A percentile compares a stretch with the other conserved stretches of the same genome.
Evolutionary conservation across 2,888 invertebrate genomes (phyloP).

Genomic region (Tyria jacobaeae): DNA sequence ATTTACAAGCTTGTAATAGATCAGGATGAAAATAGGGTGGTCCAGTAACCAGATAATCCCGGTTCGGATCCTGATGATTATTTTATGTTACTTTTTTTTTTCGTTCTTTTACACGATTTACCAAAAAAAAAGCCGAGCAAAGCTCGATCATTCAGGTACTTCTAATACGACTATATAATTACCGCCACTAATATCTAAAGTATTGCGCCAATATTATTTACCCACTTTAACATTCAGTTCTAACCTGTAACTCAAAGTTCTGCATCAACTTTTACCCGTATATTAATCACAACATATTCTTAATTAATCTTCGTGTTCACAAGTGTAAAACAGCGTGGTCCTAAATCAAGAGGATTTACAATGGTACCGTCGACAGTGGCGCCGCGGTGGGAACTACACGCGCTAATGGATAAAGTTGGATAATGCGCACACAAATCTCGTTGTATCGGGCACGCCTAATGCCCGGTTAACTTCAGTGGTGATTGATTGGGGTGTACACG

Average conservation of each 20-base stretch:
- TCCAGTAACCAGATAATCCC: too few species aligned
- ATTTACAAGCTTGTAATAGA: too few species aligned
- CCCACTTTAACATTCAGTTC: not conserved
- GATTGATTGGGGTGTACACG: constrained; percentile 35
- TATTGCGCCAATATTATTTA: not conserved
- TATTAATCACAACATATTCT: constrained; percentile 20
- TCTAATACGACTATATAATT: too few species aligned
- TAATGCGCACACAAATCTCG: constrained; percentile 50
- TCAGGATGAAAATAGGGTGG: too few species aligned
- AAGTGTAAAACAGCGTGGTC: constrained; percentile 19
- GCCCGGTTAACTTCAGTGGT: constrained; percentile 38
- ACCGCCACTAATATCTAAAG: too few species aligned
- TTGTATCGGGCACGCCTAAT: constrained; percentile 41
- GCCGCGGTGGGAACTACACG: constrained; percentile 21
- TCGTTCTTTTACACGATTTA: too few species aligned
- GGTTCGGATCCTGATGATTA: too few species aligned
- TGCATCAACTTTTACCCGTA: not conserved
- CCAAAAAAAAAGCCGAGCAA: too few species aligned
- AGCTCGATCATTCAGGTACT: too few species aligned
- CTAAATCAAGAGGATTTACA: constrained; percentile 70
- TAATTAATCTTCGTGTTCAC: constrained; percentile 39
- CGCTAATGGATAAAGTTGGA: constrained; percentile 62
- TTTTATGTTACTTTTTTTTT: too few species aligned
- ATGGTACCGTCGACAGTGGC: constrained; percentile 14
- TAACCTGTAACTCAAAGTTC: not conserved